Base-by-base conservation (phyloP, 2,113 vertebrate genomes). In the Taxidea taxus region DNA sequence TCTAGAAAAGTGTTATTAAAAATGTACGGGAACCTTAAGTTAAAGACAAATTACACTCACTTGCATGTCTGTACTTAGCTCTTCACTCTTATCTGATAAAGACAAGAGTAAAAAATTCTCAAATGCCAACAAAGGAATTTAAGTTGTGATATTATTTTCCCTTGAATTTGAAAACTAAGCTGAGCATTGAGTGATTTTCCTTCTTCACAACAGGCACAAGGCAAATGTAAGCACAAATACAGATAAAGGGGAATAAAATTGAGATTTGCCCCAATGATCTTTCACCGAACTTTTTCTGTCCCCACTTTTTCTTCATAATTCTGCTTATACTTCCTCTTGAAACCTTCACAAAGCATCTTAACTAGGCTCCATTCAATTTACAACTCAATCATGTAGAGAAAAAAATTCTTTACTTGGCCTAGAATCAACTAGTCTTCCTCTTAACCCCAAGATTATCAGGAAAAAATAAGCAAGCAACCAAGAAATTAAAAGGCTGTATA, bases 1-100 rank as follows among this genome's bases (percentile, higher is more conserved):
- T 96, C 96, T 96, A 88, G 13, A 77, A 92, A 93, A 64, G 31
- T 16, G 7, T 85, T 97, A 81, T 58, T 58, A 68, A 94, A 94
- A 95, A 75, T 23, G 81, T 31, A 74, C 12, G 62, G 7, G 14
- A 96, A 97, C 7, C 39, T 96, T 87, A 49, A 87, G 15, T 72
- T 81, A 85, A 89, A 97, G 37, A 29, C 95, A 78, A 98, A 82
- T n/a, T 47, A 39, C 0, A 10, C 58, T 54, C 47, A 66, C 91
- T 96, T 64, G 14, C 12, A 42, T 70, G 16, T 56, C 94, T 34
- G 70, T 72, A 66, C 44, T 62, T 95, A 68, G 39, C 11, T 60
- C 74, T 88, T 94, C 25, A n/a, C 4, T 51, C 31, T 60, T 42
- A 51, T 18, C 39, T 75, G 14, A 39, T 60, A 93, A 93, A 18